Evolutionary conservation across 2,113 vertebrate species (phyloP), one percentile per base, ranked within the genome.

Genomic region (Sinocyclocheilus rhinocerous): DNA sequence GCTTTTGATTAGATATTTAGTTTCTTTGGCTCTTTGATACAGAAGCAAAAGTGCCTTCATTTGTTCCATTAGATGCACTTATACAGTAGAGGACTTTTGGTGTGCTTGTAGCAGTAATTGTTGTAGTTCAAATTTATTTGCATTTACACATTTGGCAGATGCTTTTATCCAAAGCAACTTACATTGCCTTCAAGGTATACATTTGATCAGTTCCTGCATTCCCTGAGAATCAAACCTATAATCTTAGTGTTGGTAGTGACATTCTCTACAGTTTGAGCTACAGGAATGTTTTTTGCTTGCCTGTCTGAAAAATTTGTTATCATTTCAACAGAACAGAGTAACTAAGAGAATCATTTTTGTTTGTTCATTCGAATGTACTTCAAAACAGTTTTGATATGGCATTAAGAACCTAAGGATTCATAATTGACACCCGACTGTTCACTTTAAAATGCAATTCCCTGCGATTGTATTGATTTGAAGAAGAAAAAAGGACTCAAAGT

Each of bases 31-130:
- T 84, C 79, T 85, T 80, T 79, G 39, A 69, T 50, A 78, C 59
- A 75, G n/a, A 84, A 85, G 78, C 65, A 72, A 57, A 82, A 89
- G 88, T 94, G 94, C 94, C 94, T 95, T 94, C 91, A 90, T 88
- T 90, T 90, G 90, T 91, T 93, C 86, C 91, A 89, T 87, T 85
- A 82, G 52, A 80, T 79, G 78, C 77, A 81, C 88, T 83, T 87
- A 90, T 85, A 70, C 88, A 92, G 89, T 89, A 89, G 88, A 91
- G 86, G 84, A 83, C 50, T 75, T 52, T 81, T 3, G 45, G 89
- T 87, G 91, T 91, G 89, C 88, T 87, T 81, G 83, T 82, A 88
- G 76, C 6, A 20, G 76, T 69, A 50, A 69, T 50, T 33, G 36
- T 36, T 65, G 59, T n/a, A 48, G 39, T 81, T 42, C 18, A 20